Evolutionary conservation across 2,797 vertebrate species (phyloP), one percentile per base, ranked within the genome.

Genomic region (Muraenolepis orangiensis): DNA sequence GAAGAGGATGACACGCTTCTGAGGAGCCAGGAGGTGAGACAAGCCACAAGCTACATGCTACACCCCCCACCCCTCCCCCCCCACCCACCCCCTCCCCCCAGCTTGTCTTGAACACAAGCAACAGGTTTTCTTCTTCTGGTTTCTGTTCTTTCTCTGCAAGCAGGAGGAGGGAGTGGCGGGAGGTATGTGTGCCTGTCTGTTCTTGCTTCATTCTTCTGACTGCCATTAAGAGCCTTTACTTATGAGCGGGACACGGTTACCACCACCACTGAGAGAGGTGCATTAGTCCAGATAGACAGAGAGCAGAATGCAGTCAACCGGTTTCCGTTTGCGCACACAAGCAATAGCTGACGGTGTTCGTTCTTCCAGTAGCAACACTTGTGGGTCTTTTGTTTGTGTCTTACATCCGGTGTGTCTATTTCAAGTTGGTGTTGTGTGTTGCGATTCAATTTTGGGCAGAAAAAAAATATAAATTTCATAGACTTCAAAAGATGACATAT

Each of bases 161-260:
- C 20, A 78, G 3, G 74, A 32, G 6, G 20, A 85, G 85, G 87
- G 89, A 79, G 87, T 85, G 86, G 87, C 85, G 79, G 79, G 73
- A 84, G 81, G 80, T 76, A 69, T 82, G 78, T 82, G 86, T 90
- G 87, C 91, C 82, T 92, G 89, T 86, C 79, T 83, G 76, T 84
- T 92, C 90, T 90, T 90, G 88, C 88, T 88, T 70, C 0, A 66
- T 72, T 74, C 73, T n/a, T 34, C 36, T 68, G 64, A 38, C 16
- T 74, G 72, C 20, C 29, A 38, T 57, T 72, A 23, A n/a, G n/a
- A 40, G 36, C 18, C 8, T n/a, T 64, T 64, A 11, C 0, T 23
- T 64, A 12, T 57, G 51, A 57, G 51, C 10, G 51, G 51, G 51
- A 57, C 57, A 13, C 26, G n/a, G 57, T 64, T 64, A 64, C 36